Percentiles rank a stretch among this genome's conserved stretches.
phyloP scores from a whole-genome alignment of 1,140 invertebrate species.

The Ceratosolen fusciceps region DNA sequence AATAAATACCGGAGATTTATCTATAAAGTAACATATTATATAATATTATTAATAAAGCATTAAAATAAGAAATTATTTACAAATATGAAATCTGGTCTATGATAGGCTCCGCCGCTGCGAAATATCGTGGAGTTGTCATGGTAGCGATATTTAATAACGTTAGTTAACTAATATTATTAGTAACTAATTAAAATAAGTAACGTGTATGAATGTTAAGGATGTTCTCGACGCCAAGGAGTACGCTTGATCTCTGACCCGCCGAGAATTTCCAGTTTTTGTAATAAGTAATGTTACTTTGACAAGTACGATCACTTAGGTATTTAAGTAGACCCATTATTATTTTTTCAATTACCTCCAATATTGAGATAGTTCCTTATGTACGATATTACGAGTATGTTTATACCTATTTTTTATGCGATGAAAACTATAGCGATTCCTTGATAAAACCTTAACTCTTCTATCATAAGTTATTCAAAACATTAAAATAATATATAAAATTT shows the following conservation, averaged over 20 bases:
- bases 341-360: slow-evolving; percentile 63
- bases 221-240: background rate
- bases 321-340: slow-evolving; percentile 52
- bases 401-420: background rate
- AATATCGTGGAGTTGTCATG: slow-evolving; percentile 61
- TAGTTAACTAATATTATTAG: slow-evolving; percentile 40
- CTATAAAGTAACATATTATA: background rate
- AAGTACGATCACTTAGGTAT: slow-evolving; percentile 25
- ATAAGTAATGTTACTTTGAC: slow-evolving; percentile 41
- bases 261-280: slow-evolving; percentile 53
- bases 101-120: slow-evolving; percentile 62
- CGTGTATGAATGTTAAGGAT: background rate
- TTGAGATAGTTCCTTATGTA: slow-evolving; percentile 63
- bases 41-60: background rate
- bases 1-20: too few relatives aligned
- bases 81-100: background rate
- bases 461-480: slow-evolving; percentile 33
- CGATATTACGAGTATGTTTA: slow-evolving; percentile 44
- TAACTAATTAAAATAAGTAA: slow-evolving; percentile 29
- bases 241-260: slow-evolving; percentile 59
- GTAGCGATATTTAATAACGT: slow-evolving; percentile 57
- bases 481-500: too few relatives aligned
- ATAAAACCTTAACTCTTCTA: slow-evolving; percentile 33
- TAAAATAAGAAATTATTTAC: background rate
- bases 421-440: slow-evolving; percentile 22